Evolutionary conservation across 37 sponge, comb jelly and placozoan species (phyloP).

Genomic region (Theonella swinhoei): DNA sequence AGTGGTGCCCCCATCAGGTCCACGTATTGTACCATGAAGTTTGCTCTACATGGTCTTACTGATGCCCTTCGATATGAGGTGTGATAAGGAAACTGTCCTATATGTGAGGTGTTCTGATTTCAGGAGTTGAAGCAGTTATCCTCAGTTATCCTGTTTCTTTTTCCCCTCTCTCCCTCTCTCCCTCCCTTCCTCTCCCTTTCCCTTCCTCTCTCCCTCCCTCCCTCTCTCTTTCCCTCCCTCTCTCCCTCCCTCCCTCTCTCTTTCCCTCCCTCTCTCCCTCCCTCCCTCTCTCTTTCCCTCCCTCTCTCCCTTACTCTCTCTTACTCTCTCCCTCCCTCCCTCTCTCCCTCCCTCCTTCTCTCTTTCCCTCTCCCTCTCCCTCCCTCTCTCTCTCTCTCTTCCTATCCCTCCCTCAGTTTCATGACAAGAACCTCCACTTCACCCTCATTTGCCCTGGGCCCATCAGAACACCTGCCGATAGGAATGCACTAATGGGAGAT

Average conservation of each 20-base stretch:
- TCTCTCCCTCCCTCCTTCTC: not conserved
- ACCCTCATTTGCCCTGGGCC: not conserved
- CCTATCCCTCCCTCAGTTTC: not conserved
- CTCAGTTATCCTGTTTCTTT: too few relatives aligned
- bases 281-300: not conserved
- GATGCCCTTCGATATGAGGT: slow-evolving; percentile 58
- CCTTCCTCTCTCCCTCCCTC: slow-evolving; percentile 4
- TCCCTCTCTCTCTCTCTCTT: slow-evolving; percentile 2
- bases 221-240: slow-evolving; percentile 1
- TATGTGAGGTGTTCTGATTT: too few relatives aligned
- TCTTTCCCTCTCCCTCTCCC: not conserved
- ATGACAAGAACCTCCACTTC: not conserved
- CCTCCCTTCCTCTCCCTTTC: slow-evolving; percentile 1
- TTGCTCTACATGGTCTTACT: slow-evolving; percentile 46
- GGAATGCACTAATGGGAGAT: not conserved
- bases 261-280: not conserved
- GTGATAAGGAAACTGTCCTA: too few relatives aligned
- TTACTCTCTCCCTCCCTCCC: not conserved
- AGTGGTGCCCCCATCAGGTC: slow-evolving; percentile 13
- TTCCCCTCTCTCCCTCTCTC: not conserved
- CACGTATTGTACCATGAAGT: slow-evolving; percentile 39
- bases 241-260: not conserved
- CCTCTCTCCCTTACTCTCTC: not conserved
- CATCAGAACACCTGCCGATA: not conserved
- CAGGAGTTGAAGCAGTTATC: too few relatives aligned